A percentile compares a stretch with the other conserved stretches of the same genome.
Conservation (phyloP, 2,797 vertebrate genomes). For the Uromys caudimaculatus region DNA sequence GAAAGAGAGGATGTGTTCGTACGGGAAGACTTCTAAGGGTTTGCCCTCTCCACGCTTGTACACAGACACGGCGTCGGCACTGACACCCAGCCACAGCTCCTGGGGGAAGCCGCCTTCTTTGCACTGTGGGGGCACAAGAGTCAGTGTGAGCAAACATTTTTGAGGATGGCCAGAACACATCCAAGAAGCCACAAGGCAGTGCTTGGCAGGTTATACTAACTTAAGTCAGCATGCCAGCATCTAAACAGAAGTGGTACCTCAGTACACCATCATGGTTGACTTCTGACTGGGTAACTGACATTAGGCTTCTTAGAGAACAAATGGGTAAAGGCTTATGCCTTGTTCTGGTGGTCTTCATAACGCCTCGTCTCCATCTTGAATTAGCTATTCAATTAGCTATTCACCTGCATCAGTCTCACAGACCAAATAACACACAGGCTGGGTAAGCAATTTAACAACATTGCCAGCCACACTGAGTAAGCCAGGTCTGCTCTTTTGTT, state of each 20-base stretch:
- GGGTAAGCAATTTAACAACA: rapidly evolving
- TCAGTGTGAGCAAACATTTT: rapidly evolving
- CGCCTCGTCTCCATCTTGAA: rapidly evolving
- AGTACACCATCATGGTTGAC: background rate
- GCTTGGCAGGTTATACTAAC: rapidly evolving
- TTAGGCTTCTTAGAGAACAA: background rate
- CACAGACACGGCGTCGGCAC: slow-evolving; percentile 94
- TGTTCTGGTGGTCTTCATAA: background rate
- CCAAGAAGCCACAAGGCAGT: background rate
- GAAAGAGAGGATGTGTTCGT: slow-evolving; percentile 97
- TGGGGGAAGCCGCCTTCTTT: slow-evolving; percentile 94
- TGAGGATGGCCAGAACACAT: no score
- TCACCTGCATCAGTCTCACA: rapidly evolving
- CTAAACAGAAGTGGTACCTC: rapidly evolving
- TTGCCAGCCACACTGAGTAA: background rate
- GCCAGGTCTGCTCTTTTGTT: background rate
- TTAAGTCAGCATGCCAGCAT: rapidly evolving
- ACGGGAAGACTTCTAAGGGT: slow-evolving; percentile 95
- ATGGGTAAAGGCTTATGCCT: rapidly evolving
- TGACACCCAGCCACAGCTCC: slow-evolving; percentile 97
- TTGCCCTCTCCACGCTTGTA: slow-evolving; percentile 96
- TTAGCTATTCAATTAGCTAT: no score
- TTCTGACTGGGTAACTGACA: background rate
- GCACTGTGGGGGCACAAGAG: slow-evolving; percentile 86
- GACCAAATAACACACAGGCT: background rate